Evolutionary conservation across 2,113 vertebrate genomes (phyloP), one percentile per base, ranked within the genome.

Genomic region (Microtus montanus): DNA sequence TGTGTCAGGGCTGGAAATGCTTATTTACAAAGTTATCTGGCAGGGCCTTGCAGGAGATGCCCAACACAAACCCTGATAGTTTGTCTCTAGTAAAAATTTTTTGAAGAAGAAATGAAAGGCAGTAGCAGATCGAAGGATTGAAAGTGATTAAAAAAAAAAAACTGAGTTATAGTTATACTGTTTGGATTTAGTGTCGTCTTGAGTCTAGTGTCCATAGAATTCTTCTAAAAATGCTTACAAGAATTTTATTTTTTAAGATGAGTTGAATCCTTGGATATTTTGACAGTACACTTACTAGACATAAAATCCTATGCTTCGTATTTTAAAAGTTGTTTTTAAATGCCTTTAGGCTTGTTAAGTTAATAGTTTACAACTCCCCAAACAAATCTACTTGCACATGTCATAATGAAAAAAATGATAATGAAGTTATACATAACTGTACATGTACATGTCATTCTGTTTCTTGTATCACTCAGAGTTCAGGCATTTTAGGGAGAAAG

Each of bases 271-370:
- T 77, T 97, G 91, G 89, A 75, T 94, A 96, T 92, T 96, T 96
- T 95, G 83, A 96, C 90, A 84, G 58, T 92, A 82, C 93, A 95
- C 90, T 93, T 95, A 94, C 92, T 92, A 95, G 89, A 84, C 35
- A 49, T 93, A 95, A 96, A 96, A 30, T 83, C 70, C 64, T 95
- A 61, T 19, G 86, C 47, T 91, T 95, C 44, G 75, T 95, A 90
- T 38, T 94, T 7, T 26, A 63, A 30, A 90, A 89, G 88, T 68
- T 63, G 90, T 75, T 95, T 94, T 90, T 47, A 14, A 70, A 70
- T 91, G 64, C 78, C 83, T 92, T 92, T 87, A 74, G 90, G 28
- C 79, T 94, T 95, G 58, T 38, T 92, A 90, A 90, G 71, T 94
- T 96, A 92, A 91, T 70, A 92, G 49, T 93, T 90, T 91, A 73